These are phyloP conservation scores for Sminthopsis crassicaudata DNA, from an alignment of 2,113 vertebrate species.

Conservation along the genomic window DNA sequence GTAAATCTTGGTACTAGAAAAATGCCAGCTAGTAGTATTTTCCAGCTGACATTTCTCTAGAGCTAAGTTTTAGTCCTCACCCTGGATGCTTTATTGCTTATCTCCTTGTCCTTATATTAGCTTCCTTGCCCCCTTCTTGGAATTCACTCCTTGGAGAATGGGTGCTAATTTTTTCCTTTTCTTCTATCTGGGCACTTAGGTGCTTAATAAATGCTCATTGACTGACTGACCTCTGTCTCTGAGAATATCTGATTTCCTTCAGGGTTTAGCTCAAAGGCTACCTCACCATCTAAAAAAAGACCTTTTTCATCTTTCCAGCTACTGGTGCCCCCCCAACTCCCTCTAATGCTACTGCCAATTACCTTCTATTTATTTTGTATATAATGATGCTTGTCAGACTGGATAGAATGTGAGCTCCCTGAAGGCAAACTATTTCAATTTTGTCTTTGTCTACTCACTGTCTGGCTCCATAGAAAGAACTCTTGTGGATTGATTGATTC, in stretches of 20 bases:
- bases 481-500: neutral
- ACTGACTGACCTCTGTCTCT: neutral
- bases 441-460: neutral
- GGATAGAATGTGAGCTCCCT: neutral
- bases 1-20: neutral
- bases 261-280: neutral
- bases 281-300: neutral
- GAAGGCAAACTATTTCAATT: neutral
- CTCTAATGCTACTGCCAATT: neutral
- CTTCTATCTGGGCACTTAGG: neutral
- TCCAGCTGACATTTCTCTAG: neutral
- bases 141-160: neutral
- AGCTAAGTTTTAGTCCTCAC: neutral
- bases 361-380: neutral
- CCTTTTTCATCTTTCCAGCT: neutral
- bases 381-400: neutral
- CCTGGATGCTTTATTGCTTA: neutral
- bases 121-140: neutral
- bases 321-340: neutral
- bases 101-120: neutral
- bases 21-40: neutral
- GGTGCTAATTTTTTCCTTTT: neutral
- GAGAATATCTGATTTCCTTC: neutral
- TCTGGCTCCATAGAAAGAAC: neutral
- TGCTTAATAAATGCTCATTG: neutral